Base-by-base conservation (phyloP, 2,888 invertebrate genomes). In the Diplolepis rosae region DNA sequence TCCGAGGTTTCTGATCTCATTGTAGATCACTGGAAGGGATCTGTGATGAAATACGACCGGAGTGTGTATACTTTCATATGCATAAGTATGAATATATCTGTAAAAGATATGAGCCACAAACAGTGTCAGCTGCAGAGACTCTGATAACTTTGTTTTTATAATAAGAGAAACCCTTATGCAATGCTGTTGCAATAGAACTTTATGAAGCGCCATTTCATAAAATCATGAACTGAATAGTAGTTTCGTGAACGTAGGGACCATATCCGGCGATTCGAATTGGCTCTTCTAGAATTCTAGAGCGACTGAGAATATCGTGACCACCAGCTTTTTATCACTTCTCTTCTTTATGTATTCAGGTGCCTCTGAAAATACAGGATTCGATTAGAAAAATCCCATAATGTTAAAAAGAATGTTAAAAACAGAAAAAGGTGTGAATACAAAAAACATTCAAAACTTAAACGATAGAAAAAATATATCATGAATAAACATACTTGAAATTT, bases 101-200 rank as follows among this genome's bases (percentile, higher is more conserved):
- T 24, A 39, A 5, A 24, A 56, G 32, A 56, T 30, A 56, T 56
- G 32, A 56, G 11, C 18, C 18, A 56, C 24, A 22, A 56, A 22
- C 32, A 35, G 56, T 39, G 30, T 54, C 45, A 18, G 45, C 18
- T 45, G 18, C 6, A 9, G 4, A 50, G 54, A 24, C 35, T 56
- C n/a, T 56, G 56, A 56, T 56, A 56, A 56, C 22, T 35, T 13
- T 56, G 13, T 56, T 56, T 56, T 56, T 32, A 56, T 56, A 56
- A 56, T 32, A 35, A 56, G 32, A 35, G 56, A 35, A 22, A 35
- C 35, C 13, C 56, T 39, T 56, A 56, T 22, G 56, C 35, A 56
- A 56, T 15, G 22, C n/a, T 54, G 52, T 54, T 54, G 13, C 24
- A 56, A 32, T 56, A 24, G 4, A 35, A 35, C 24, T 56, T 24